Base-by-base conservation (phyloP, 1,140 invertebrate genomes). In the Arion vulgaris region DNA sequence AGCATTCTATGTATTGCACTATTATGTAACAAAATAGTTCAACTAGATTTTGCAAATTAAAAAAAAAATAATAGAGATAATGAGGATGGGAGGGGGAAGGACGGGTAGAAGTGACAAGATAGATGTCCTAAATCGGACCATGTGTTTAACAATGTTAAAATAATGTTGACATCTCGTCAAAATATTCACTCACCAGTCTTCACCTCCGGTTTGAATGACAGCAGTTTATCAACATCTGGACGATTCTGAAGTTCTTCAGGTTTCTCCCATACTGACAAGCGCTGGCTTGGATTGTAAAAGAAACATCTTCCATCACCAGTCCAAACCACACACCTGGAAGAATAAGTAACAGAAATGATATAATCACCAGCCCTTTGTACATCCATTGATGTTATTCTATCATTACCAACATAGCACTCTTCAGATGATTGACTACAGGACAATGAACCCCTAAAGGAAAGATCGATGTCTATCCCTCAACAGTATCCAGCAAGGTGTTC, bases 201-300 rank as follows among this genome's bases (percentile, higher is more conserved):
- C 36, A 94, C 93, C 85, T 96, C 95, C 0, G 97, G 97, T 66
- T 96, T 95, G 83, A 93, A 95, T 53, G 95, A 94, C 93, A 98
- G 95, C 93, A 98, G 95, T 91, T 98, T 97, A 84, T 98, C 97
- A 0, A 99, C 97, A 92, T 99, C 98, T 17, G 95, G 92, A 72
- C 97, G 94, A 68, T 95, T 95, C 39, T 85, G 77, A 15, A 99
- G 94, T 87, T 99, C 97, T 81, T 97, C 95, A 0, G 98, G 98
- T 84, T 96, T 94, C 92, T 99, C 98, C 99, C 99, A 99, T 1
- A 99, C 96, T 0, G 97, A 99, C 62, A 96, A 96, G 39, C 97
- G 94, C 15, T 97, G 96, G 36, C 97, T 98, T 0, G 98, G 98
- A 89, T 95, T 95, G 89, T 93, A 95, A 90, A 94, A 95, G 93